Percentiles rank a stretch among this genome's conserved stretches.
phyloP scores from a whole-genome alignment of 1,140 invertebrate species.

The Apolygus lucorum region DNA sequence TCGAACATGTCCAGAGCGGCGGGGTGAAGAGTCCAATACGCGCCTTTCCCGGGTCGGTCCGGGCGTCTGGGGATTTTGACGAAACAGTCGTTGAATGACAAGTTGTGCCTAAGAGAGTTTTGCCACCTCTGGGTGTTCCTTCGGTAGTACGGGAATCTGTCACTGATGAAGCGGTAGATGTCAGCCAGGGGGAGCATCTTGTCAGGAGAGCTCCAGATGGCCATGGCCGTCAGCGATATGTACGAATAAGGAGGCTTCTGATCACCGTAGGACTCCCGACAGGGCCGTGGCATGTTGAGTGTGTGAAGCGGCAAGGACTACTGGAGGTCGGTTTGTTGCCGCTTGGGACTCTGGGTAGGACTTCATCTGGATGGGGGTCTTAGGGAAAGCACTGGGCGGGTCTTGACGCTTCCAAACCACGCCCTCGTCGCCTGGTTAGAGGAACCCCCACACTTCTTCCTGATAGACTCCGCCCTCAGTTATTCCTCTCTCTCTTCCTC shows the following conservation, averaged over 20 bases:
- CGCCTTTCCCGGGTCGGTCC: constrained; percentile 81
- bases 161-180: constrained; percentile 88
- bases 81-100: constrained; percentile 92
- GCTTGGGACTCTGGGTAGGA: too few relatives aligned
- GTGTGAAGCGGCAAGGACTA: neutral
- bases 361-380: too few relatives aligned
- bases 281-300: constrained; percentile 88
- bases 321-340: too few relatives aligned
- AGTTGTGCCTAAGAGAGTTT: constrained; percentile 76
- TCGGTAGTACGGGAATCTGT: constrained; percentile 82
- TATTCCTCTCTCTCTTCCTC: too few relatives aligned
- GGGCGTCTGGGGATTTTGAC: constrained; percentile 82
- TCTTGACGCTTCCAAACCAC: too few relatives aligned
- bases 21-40: constrained; percentile 84
- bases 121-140: constrained; percentile 84
- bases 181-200: constrained; percentile 92
- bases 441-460: too few relatives aligned
- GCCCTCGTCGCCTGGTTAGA: too few relatives aligned
- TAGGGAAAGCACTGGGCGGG: too few relatives aligned
- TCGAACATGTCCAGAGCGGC: constrained; percentile 89
- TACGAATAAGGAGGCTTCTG: constrained; percentile 96
- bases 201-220: constrained; percentile 86
- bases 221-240: constrained; percentile 94
- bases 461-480: too few relatives aligned
- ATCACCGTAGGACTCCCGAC: constrained; percentile 85